Evolutionary conservation across 2,888 invertebrate species (phyloP).

Genomic region (Dryomyza anilis): DNA sequence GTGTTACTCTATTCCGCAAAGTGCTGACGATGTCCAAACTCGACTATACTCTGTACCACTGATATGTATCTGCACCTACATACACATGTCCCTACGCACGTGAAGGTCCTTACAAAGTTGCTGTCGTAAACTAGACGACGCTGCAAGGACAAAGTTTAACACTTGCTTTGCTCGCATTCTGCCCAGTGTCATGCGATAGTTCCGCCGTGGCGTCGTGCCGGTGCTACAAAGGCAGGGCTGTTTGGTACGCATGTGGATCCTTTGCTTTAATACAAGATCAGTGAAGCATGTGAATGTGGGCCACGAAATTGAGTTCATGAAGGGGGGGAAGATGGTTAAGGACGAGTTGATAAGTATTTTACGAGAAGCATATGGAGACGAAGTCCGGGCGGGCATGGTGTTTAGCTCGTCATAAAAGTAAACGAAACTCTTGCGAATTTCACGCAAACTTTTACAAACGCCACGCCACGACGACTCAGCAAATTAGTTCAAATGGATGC

Average conservation of each 20-base stretch:
- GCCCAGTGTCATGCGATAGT: too few species aligned
- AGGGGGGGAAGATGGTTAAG: background rate
- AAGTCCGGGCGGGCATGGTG: background rate
- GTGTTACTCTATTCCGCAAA: constrained; percentile 1
- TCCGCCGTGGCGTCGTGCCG: too few species aligned
- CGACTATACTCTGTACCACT: too few species aligned
- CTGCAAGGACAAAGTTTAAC: constrained; percentile 5
- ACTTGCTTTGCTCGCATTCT: background rate
- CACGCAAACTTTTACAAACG: constrained; percentile 19
- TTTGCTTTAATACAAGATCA: constrained; percentile 1
- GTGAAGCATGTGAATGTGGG: constrained; percentile 10
- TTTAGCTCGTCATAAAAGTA: too few species aligned
- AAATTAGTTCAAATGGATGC: constrained; percentile 40
- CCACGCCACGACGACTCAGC: too few species aligned
- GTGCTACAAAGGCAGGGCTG: background rate
- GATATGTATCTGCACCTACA: too few species aligned
- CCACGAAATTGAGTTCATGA: background rate
- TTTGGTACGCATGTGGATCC: too few species aligned
- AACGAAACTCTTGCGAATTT: too few species aligned
- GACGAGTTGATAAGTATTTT: background rate
- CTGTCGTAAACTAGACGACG: constrained; percentile 10
- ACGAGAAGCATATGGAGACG: background rate
- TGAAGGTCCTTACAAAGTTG: constrained; percentile 3
- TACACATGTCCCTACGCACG: background rate
- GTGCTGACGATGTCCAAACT: background rate